A percentile compares a stretch with the other conserved stretches of the same genome.
Conservation (phyloP, 2,113 vertebrate species). For the Talpa occidentalis region DNA sequence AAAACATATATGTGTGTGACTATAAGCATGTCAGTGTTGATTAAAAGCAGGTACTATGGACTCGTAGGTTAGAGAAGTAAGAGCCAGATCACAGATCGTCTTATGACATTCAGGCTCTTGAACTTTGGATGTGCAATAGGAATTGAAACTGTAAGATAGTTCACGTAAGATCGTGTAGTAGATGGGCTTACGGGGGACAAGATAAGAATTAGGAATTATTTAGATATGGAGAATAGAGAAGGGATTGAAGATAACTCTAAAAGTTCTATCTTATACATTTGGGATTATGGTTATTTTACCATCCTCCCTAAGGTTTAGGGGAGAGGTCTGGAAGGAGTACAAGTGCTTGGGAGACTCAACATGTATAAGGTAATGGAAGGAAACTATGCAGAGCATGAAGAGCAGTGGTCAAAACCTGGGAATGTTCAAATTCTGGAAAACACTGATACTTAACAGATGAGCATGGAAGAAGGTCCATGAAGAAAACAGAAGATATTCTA, state of each 20-base stretch:
- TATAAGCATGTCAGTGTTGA: neutral
- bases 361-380: neutral
- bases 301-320: neutral
- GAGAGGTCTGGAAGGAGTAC: neutral
- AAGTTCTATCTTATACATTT: neutral
- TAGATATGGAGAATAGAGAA: neutral
- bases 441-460: slow-evolving; percentile 6
- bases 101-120: neutral
- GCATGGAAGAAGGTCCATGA: neutral
- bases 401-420: neutral
- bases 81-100: neutral
- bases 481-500: slow-evolving; percentile 11
- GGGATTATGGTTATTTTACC: neutral
- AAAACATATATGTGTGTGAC: neutral
- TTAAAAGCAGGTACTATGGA: neutral
- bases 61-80: slow-evolving; percentile 1
- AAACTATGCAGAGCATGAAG: neutral
- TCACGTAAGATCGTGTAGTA: neutral
- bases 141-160: neutral
- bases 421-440: slow-evolving; percentile 5
- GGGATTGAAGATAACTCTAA: neutral
- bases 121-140: neutral
- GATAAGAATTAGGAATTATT: neutral
- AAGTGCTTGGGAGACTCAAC: neutral
- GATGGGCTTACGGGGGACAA: neutral